Evolutionary conservation across 2,888 invertebrate species (phyloP).

Genomic region (Cephus sareptanus): DNA sequence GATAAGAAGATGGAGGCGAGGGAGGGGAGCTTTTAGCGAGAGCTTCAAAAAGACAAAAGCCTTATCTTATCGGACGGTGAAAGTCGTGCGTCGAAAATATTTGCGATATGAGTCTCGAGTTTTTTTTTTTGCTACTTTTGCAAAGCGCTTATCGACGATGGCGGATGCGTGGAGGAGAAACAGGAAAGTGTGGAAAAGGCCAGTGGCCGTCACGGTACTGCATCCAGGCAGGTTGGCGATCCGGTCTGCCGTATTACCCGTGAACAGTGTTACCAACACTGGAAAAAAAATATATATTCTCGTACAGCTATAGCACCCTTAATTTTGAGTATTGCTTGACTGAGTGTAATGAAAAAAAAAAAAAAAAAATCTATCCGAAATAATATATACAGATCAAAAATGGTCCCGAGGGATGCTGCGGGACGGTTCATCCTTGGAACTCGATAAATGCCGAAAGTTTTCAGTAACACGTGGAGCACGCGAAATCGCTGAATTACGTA

Average conservation of each 20-base stretch:
- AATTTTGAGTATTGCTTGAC: background rate
- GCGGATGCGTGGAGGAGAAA: slow-evolving; percentile 16
- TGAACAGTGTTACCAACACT: background rate
- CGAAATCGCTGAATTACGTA: background rate
- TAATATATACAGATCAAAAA: background rate
- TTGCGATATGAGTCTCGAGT: no score
- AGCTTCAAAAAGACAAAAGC: background rate
- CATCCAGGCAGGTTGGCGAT: slow-evolving; percentile 25
- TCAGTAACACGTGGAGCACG: background rate
- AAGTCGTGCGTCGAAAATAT: background rate
- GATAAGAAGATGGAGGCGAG: background rate
- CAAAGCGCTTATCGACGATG: background rate
- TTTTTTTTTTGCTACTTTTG: no score
- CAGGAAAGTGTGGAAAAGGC: slow-evolving; percentile 40
- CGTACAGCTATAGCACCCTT: background rate
- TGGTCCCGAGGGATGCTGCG: background rate
- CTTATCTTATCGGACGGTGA: background rate
- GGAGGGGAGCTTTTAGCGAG: background rate
- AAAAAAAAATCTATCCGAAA: background rate
- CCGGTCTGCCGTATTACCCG: slow-evolving; percentile 20
- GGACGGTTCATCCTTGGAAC: background rate
- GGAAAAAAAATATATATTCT: background rate
- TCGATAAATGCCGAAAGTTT: background rate
- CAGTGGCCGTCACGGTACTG: slow-evolving; percentile 51
- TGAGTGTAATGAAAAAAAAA: background rate